These are phyloP conservation scores for Microtus richardsoni DNA, from an alignment of 2,113 vertebrate species.

Conservation along the genomic window DNA sequence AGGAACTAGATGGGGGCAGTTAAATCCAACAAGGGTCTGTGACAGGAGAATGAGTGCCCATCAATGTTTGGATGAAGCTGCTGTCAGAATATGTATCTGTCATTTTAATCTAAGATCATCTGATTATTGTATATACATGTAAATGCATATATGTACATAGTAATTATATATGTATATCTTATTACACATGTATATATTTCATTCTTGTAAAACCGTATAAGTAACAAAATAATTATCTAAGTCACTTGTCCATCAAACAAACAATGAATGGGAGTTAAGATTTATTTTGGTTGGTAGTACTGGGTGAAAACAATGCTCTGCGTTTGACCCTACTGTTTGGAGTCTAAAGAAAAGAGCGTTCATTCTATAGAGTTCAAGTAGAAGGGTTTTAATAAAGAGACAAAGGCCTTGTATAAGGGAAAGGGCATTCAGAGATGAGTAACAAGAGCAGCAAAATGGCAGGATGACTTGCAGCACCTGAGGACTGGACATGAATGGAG, in stretches of 20 bases:
- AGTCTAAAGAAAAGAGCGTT: not conserved
- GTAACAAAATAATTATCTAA: not conserved
- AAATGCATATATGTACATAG: not conserved
- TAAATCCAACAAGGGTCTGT: not conserved
- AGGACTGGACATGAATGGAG: rapidly evolving
- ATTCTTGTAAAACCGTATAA: not conserved
- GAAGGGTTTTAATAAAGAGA: not conserved
- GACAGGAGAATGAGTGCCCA: not conserved
- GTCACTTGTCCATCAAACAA: not conserved
- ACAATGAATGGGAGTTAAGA: not conserved
- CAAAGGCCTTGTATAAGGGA: not conserved
- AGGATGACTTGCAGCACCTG: too few species aligned
- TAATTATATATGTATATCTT: not conserved
- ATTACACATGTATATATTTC: too few species aligned
- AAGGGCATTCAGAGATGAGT: not conserved
- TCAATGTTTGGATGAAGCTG: not conserved
- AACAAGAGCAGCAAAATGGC: not conserved
- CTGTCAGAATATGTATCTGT: not conserved
- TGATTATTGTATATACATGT: not conserved
- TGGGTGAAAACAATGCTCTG: not conserved
- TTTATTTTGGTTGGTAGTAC: not conserved
- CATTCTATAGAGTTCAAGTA: not conserved
- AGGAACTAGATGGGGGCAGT: not conserved
- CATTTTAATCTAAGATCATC: not conserved
- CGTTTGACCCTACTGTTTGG: not conserved